Conservation (phyloP, 2,888 invertebrate genomes). For the Tipula lateralis region DNA sequence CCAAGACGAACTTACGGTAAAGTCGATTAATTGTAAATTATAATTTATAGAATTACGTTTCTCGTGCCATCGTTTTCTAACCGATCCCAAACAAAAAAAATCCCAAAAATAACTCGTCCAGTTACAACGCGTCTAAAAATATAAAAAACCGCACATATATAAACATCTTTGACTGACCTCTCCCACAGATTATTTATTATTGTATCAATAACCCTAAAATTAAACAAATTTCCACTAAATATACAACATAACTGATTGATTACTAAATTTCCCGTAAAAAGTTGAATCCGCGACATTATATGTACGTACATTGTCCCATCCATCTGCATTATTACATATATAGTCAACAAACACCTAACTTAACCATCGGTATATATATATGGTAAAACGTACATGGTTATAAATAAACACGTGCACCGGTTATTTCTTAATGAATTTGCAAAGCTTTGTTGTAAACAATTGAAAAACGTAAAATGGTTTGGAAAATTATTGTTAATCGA, state of each 20-base stretch:
- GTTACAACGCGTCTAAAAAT: background rate
- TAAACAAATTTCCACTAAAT: background rate
- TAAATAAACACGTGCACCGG: background rate
- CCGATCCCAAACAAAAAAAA: background rate
- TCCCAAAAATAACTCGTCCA: background rate
- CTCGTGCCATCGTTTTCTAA: no score
- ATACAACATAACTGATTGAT: constrained; percentile 7
- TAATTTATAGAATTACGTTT: no score
- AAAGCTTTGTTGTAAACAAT: background rate
- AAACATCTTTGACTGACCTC: background rate
- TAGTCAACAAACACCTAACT: background rate
- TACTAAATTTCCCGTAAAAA: constrained; percentile 19
- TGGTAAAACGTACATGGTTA: background rate
- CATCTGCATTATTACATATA: background rate
- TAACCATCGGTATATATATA: background rate
- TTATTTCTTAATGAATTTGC: constrained; percentile 19
- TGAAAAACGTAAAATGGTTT: background rate
- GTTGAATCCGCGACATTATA: background rate
- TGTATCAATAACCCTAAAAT: background rate
- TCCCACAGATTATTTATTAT: background rate
- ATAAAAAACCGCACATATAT: background rate
- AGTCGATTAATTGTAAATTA: no score
- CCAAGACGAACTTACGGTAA: no score
- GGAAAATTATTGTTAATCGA: background rate
- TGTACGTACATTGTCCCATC: background rate